These are phyloP conservation scores for Neodiprion fabricii DNA, from an alignment of 1,140 invertebrate species.

Conservation along the genomic window DNA sequence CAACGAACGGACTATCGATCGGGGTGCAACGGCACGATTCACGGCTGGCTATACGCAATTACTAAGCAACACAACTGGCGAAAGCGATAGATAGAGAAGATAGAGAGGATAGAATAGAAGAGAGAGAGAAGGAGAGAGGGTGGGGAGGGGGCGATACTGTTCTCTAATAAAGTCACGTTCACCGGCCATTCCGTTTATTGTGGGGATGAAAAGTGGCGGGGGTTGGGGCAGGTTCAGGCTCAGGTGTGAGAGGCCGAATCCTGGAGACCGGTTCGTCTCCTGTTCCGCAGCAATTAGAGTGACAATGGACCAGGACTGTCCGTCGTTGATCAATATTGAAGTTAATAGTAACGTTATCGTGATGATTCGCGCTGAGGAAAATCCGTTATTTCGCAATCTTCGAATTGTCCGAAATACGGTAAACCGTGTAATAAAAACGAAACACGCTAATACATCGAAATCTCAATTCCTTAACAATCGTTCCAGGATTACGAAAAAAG, in stretches of 20 bases:
- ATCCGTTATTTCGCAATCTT: too few species aligned
- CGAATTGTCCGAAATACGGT: too few species aligned
- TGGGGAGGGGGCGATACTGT: slow-evolving; percentile 8
- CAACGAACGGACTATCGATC: too few species aligned
- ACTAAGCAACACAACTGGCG: not conserved
- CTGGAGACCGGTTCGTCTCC: not conserved
- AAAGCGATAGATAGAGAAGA: slow-evolving; percentile 11
- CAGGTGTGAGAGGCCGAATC: not conserved
- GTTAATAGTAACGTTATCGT: too few species aligned
- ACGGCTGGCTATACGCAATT: too few species aligned
- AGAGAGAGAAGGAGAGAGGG: slow-evolving; percentile 8
- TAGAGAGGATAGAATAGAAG: slow-evolving; percentile 6
- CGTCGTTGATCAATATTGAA: not conserved
- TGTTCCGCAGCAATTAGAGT: not conserved
- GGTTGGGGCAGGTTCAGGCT: not conserved
- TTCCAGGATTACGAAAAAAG: too few species aligned
- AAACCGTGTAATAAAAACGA: too few species aligned
- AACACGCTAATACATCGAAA: too few species aligned
- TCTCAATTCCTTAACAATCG: too few species aligned
- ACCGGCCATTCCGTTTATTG: slow-evolving; percentile 15
- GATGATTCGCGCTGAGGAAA: too few species aligned
- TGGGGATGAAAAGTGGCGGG: not conserved
- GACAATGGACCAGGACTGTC: too few species aligned
- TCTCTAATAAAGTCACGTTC: slow-evolving; percentile 19
- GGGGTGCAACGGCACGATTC: too few species aligned